Base-by-base conservation (phyloP, 2,113 vertebrate species). In the Pygathrix nemaeus region DNA sequence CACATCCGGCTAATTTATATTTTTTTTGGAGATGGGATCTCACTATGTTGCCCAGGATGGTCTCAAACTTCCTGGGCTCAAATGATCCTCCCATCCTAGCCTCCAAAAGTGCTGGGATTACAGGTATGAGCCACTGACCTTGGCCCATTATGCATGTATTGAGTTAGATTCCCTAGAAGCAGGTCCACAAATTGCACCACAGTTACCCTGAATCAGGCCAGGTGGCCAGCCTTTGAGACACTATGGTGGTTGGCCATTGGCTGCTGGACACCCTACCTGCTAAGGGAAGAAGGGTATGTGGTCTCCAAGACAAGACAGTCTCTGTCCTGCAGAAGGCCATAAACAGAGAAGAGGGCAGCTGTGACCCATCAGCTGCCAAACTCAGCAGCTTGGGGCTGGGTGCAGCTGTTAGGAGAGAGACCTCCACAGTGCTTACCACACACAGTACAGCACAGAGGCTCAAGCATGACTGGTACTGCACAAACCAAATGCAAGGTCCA, bases 341-440 rank as follows among this genome's bases (percentile, higher is more conserved):
- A 20, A 20, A 17, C 13, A 30, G 82, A 20, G 18, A 13, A 50
- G 5, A 38, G 10, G 66, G 20, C 6, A 38, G 17, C 20, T 59
- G 18, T 14, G 50, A 8, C 4, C 43, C 55, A 8, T 5, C 13
- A 70, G 27, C 50, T 18, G 38, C 23, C 45, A 43, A 23, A 21
- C 2, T 9, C 70, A 52, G 43, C 57, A 50, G 18, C 32, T 7
- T 3, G 27, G 2, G 10, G 20, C 14, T 48, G 43, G 57, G 32
- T 20, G 27, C 38, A 66, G 20, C 30, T 5, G 30, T 32, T 14
- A 20, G 59, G 40, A 21, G 8, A 3, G 32, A 55, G 16, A n/a
- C 0, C n/a, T 17, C 9, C 32, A 7, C 17, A 50, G 40, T 27
- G 3, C 11, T n/a, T 27, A 7, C 5, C 1, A 20, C 55, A 4